Evolutionary conservation across 2,113 vertebrate species (phyloP).

Genomic region (Psilopogon haemacephalus): DNA sequence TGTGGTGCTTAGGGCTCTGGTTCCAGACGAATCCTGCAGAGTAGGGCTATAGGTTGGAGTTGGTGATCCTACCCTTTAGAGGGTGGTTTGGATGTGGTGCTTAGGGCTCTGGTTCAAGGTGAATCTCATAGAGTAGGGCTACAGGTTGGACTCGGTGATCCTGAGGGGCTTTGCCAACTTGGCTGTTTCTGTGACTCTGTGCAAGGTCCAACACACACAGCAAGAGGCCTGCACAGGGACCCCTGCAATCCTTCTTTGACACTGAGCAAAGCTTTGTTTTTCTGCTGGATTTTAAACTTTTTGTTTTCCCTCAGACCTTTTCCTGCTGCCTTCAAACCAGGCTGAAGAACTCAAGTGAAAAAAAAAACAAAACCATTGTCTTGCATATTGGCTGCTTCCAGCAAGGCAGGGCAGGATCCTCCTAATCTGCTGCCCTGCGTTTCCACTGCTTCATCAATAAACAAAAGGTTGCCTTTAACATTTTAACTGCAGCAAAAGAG

Average conservation of each 20-base stretch:
- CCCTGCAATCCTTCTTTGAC: not conserved
- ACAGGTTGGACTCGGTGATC: no score
- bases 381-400: not conserved
- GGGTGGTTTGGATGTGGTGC: no score
- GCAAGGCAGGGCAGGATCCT: not conserved
- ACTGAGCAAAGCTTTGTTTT: not conserved
- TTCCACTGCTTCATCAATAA: constrained; percentile 5
- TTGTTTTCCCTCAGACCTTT: not conserved
- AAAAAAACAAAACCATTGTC: no score
- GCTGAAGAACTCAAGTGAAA: not conserved
- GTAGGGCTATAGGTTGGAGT: no score
- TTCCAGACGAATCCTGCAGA: no score
- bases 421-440: not conserved
- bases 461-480: not conserved
- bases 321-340: not conserved
- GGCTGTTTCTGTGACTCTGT: no score
- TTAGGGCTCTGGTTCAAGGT: no score
- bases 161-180: no score
- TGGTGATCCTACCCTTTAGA: no score
- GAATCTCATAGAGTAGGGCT: no score
- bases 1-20: no score
- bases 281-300: not conserved
- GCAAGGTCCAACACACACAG: not conserved
- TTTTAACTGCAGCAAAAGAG: not conserved
- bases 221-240: not conserved